Base-by-base conservation (phyloP, 92 coral and sea anemone species). In the Zoanthus sociatus region DNA sequence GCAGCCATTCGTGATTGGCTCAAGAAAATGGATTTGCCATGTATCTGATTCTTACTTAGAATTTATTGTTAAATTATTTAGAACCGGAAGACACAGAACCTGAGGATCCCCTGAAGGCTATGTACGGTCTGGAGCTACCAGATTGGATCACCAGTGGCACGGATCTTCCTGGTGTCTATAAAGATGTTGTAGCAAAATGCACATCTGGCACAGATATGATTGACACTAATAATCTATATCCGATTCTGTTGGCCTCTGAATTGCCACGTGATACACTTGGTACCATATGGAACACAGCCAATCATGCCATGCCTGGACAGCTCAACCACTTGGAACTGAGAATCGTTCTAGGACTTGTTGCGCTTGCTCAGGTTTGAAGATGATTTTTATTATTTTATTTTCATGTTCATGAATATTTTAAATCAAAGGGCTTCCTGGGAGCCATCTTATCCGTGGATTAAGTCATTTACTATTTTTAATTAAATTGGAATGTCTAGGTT, bases 211-310 rank as follows among this genome's bases (percentile, higher is more conserved):
- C 87, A 85, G 97, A 90, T 68, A 83, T 82, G 42, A 91, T 95
- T 32, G 94, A 95, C 68, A 97, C 99, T 18, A 87, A 88, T 77
- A 90, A 53, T 67, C 90, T 97, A 76, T 95, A 95, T 78, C 96
- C 95, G 13, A 79, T 97, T 21, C 77, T 97, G 51, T 86, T 97
- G 85, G 90, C 96, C 7, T 95, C 99, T 77, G 97, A 91, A 26
- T 92, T 97, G 31, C 94, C 94, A 3, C 94, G 98, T 26, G 99
- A 97, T 78, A 93, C 91, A 45, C 95, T 97, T 14, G 96, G 99
- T 60, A 91, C 89, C 56, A 92, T 97, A 82, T 97, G 99, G 99
- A 92, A 79, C 63, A 82, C 74, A 31, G 95, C 92, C 6, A 97
- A 97, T 91, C 88, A 78, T 58, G 97, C 93, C 16, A 88, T 83